Conservation (phyloP, 2,888 invertebrate genomes). For the Allophyes oxyacanthae region DNA sequence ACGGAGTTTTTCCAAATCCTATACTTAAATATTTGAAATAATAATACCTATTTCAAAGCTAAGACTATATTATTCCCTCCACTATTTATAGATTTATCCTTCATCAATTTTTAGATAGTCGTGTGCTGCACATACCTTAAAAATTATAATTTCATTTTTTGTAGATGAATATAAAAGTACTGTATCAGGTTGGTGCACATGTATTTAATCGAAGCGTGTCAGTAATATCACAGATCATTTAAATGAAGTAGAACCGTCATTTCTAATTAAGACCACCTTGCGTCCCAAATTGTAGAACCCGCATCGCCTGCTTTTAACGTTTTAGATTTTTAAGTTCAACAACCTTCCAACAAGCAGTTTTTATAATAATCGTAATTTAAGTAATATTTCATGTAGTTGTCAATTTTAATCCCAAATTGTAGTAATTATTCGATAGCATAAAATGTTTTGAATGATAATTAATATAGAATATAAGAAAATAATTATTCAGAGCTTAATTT, state of each 20-base stretch:
- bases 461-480: conserved; percentile 24
- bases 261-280: background rate
- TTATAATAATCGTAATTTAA: conserved; percentile 20
- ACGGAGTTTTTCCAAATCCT: conserved; percentile 61
- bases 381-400: conserved; percentile 42
- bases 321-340: background rate
- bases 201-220: background rate
- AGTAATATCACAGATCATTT: background rate
- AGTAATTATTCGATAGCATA: conserved; percentile 31
- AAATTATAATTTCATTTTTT: conserved; percentile 19
- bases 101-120: conserved; percentile 60
- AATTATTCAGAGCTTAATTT: conserved; percentile 29
- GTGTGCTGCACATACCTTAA: conserved; percentile 60
- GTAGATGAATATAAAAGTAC: background rate
- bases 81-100: conserved; percentile 76
- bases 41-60: conserved; percentile 66
- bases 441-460: conserved; percentile 30
- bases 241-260: background rate
- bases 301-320: background rate
- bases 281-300: background rate
- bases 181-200: background rate
- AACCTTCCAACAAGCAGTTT: conserved; percentile 15
- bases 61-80: conserved; percentile 85
- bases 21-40: conserved; percentile 46
- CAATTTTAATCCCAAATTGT: conserved; percentile 47